A percentile compares a stretch with the other conserved stretches of the same genome.
phyloP scores from a whole-genome alignment of 2,797 vertebrate species.

The Novumbra hubbsi region DNA sequence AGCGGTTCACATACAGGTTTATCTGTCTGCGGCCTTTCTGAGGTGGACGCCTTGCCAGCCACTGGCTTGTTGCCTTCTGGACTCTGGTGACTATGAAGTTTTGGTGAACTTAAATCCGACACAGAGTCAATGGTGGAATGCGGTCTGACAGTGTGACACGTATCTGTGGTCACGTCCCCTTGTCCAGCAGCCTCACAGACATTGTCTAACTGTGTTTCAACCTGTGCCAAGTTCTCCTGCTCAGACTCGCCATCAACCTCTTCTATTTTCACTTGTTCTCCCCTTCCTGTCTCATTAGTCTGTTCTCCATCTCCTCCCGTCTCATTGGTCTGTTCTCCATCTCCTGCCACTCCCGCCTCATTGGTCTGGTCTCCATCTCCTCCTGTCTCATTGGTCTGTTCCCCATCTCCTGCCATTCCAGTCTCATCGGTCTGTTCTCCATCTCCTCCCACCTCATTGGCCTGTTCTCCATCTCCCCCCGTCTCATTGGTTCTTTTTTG shows the following conservation, averaged over 20 bases:
- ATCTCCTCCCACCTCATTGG: not conserved
- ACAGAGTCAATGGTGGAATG: not conserved
- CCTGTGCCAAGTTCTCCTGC: not conserved
- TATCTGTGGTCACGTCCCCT: not conserved
- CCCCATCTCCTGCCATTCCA: not conserved
- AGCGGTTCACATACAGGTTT: not conserved
- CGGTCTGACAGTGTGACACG: not conserved
- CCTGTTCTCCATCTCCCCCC: slow-evolving; percentile 6
- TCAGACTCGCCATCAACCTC: not conserved
- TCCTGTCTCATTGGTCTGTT: not conserved
- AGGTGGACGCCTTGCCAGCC: not conserved
- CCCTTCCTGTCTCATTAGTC: not conserved
- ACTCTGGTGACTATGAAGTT: not conserved
- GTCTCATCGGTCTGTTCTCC: not conserved
- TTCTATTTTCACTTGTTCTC: not conserved
- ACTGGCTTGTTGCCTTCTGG: not conserved
- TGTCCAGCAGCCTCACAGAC: not conserved
- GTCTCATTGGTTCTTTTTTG: not conserved
- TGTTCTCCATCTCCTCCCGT: slow-evolving; percentile 19
- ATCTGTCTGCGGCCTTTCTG: not conserved
- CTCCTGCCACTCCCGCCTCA: not conserved
- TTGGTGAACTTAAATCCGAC: not conserved
- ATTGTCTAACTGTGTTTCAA: not conserved
- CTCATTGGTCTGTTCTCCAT: not conserved
- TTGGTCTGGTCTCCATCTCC: slow-evolving; percentile 5